phyloP scores from a whole-genome alignment of 2,113 vertebrate species.

The Rhipidura dahli region DNA sequence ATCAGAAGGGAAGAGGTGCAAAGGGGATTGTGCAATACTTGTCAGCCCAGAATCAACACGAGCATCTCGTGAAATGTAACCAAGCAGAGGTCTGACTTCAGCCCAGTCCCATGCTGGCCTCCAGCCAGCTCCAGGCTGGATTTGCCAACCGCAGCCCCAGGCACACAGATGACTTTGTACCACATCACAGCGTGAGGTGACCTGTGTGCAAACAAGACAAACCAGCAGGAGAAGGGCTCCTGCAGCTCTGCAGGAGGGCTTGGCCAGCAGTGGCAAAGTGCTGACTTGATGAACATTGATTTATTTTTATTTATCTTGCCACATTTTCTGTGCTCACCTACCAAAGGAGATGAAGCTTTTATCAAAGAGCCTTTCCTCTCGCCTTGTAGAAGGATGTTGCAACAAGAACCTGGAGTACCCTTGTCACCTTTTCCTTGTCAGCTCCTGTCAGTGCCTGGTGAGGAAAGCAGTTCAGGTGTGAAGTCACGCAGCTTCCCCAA shows the following conservation, averaged over 20 bases:
- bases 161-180: neutral
- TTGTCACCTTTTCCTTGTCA: neutral
- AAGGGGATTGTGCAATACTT: neutral
- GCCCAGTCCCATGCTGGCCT: neutral
- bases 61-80: neutral
- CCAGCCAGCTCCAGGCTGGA: neutral
- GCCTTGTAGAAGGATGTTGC: neutral
- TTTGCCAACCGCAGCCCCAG: neutral
- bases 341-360: neutral
- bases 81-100: neutral
- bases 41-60: neutral
- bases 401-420: neutral
- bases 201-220: neutral
- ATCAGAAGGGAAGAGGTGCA: neutral
- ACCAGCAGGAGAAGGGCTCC: neutral
- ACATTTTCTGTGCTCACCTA: neutral
- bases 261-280: neutral
- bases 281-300: neutral
- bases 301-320: constrained; percentile 6
- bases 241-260: neutral
- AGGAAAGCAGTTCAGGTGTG: neutral
- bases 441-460: neutral
- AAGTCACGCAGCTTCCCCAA: neutral
- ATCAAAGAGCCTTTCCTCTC: neutral
- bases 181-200: neutral